Base-by-base conservation (phyloP, 2,113 vertebrate genomes). In the Hemichromis elongatus region DNA sequence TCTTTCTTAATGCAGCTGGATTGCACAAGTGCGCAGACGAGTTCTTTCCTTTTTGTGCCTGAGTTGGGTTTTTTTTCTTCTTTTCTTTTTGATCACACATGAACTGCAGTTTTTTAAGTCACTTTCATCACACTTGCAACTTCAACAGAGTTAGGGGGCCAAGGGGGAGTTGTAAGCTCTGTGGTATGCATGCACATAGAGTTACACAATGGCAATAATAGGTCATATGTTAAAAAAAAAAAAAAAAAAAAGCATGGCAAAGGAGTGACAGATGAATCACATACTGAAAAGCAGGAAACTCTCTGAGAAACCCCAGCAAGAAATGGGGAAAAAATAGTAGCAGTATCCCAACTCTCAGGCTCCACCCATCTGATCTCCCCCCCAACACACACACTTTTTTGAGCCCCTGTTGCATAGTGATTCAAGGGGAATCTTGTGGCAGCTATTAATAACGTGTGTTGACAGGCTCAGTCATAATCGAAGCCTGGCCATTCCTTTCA, bases 401-500 rank as follows among this genome's bases (percentile, higher is more conserved):
- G 59, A 77, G 63, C 63, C 88, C 80, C 40, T 42, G 5, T 45
- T 87, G 63, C 82, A 77, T 54, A 78, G 75, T 82, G 63, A 84
- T 90, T 86, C 28, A 45, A 88, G 82, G 82, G 80, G 66, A 19
- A 81, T 73, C 83, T 81, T 1, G 83, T 83, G 86, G 88, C 85
- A 57, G 79, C 90, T 95, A 92, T 95, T 93, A 94, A 94, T 95
- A 94, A 54, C 85, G 55, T 37, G 85, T 88, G 94, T 77, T 79
- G 92, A 95, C 92, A 95, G 90, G 86, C 33, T 87, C 73, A 86
- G 81, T 93, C 94, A 91, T 84, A 83, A 63, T 88, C 89, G 82
- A 30, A 89, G 84, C 30, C 61, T 68, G 73, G 33, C 70, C 42
- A 4, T 80, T 84, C 81, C 85, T 91, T 87, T 91, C 89, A 90